Evolutionary conservation across 2,888 invertebrate genomes (phyloP).

Genomic region (Conops quadrifasciatus): DNA sequence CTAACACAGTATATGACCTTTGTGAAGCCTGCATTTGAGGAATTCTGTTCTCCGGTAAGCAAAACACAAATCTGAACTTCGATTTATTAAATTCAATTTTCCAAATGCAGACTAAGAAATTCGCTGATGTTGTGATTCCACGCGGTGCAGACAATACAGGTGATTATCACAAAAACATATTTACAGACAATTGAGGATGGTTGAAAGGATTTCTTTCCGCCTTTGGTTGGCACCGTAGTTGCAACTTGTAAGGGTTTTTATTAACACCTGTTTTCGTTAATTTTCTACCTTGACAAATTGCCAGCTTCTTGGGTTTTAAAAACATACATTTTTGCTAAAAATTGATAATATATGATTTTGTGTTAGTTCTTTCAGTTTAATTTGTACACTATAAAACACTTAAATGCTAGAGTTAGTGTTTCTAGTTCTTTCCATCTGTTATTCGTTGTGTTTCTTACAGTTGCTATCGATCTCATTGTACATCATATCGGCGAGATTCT

Average conservation of each 20-base stretch:
- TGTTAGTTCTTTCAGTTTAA: slow-evolving; percentile 17
- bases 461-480: slow-evolving; percentile 99
- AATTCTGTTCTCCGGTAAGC: slow-evolving; percentile 95
- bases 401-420: slow-evolving; percentile 21
- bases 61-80: not conserved
- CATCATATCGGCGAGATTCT: slow-evolving; percentile 98
- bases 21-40: slow-evolving; percentile 99
- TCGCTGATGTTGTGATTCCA: slow-evolving; percentile 99
- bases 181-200: too few relatives aligned
- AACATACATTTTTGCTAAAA: not conserved
- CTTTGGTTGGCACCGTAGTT: not conserved
- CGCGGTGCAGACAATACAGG: slow-evolving; percentile 97
- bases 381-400: slow-evolving; percentile 41
- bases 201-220: too few relatives aligned
- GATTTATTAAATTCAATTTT: slow-evolving; percentile 11
- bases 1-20: slow-evolving; percentile 96
- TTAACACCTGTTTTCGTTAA: slow-evolving; percentile 13
- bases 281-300: not conserved
- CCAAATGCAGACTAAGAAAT: slow-evolving; percentile 92
- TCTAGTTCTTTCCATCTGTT: slow-evolving; percentile 31
- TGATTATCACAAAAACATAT: slow-evolving; percentile 63
- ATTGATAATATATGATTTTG: slow-evolving; percentile 29
- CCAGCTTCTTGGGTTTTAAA: not conserved
- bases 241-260: slow-evolving; percentile 7
- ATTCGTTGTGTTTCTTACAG: slow-evolving; percentile 76